Conservation (phyloP, 2,797 vertebrate genomes). For the Cuculus canorus region DNA sequence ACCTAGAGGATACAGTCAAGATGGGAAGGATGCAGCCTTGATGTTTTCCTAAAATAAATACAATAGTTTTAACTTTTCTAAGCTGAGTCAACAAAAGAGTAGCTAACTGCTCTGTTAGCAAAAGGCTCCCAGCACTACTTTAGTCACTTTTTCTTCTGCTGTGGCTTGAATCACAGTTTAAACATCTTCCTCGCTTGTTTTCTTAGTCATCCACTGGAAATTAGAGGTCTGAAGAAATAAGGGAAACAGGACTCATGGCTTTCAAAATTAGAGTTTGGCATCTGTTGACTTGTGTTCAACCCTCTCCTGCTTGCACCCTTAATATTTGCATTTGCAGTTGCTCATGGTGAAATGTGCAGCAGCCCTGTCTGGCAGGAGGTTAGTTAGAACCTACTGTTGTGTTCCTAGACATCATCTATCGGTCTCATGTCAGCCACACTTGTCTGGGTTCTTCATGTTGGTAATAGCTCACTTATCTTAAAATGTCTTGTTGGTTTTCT, state of each 20-base stretch:
- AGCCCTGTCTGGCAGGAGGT: not conserved
- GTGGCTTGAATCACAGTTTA: not conserved
- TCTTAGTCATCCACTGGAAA: not conserved
- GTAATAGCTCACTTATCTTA: not conserved
- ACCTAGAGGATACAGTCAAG: not conserved
- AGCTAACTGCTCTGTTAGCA: not conserved
- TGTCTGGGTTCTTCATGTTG: not conserved
- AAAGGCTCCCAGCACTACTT: not conserved
- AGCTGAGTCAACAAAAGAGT: not conserved
- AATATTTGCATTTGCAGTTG: not conserved
- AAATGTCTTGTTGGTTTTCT: not conserved
- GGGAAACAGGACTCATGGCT: not conserved
- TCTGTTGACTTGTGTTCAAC: not conserved
- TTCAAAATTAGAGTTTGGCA: not conserved
- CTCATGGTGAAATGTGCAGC: not conserved
- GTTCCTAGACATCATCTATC: not conserved
- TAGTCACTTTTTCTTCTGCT: not conserved
- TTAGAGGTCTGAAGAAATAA: not conserved
- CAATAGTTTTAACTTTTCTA: not conserved
- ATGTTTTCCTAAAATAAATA: constrained; percentile 35
- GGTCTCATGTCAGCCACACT: not conserved
- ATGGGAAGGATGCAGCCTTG: not conserved
- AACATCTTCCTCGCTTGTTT: not conserved
- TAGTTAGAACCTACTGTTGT: not conserved
- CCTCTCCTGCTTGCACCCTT: not conserved